Conservation (phyloP, 1,140 invertebrate genomes). For the Drosophila bocqueti region DNA sequence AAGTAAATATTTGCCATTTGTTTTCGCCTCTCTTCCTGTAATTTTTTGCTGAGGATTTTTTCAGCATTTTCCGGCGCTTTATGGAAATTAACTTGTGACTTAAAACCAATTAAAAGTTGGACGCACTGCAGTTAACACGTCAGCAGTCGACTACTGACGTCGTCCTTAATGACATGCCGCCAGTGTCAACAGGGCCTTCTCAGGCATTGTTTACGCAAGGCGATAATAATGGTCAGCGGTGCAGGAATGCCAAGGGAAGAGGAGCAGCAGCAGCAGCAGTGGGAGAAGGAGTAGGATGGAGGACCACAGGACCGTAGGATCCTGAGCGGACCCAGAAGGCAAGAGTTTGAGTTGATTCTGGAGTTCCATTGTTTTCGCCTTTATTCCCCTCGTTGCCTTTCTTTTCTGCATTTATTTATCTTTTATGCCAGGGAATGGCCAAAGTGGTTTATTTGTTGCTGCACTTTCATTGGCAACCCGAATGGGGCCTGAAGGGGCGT, state of each 20-base stretch:
- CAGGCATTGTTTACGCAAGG: conserved; percentile 63
- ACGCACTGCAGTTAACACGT: conserved; percentile 77
- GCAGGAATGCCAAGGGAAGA: neutral
- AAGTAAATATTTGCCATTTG: neutral
- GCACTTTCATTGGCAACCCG: conserved; percentile 56
- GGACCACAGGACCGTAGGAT: neutral
- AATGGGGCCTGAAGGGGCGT: neutral
- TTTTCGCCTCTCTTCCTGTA: neutral
- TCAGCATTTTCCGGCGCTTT: conserved; percentile 34
- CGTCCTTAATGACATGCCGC: conserved; percentile 70
- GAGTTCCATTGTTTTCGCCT: conserved; percentile 43
- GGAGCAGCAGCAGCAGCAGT: neutral
- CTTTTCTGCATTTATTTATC: conserved; percentile 46
- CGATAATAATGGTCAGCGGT: conserved; percentile 63
- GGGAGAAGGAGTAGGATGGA: neutral
- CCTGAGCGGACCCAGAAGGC: conserved; percentile 8
- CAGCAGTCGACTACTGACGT: conserved; percentile 61
- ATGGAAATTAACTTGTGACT: conserved; percentile 71
- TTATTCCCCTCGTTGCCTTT: conserved; percentile 17
- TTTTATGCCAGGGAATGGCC: conserved; percentile 45
- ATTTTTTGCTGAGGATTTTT: neutral
- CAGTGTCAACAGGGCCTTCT: conserved; percentile 65
- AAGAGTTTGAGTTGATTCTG: conserved; percentile 56
- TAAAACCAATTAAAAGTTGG: conserved; percentile 82
- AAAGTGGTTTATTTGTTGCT: conserved; percentile 70